phyloP scores from a whole-genome alignment of 2,113 vertebrate species.

The Ia io region DNA sequence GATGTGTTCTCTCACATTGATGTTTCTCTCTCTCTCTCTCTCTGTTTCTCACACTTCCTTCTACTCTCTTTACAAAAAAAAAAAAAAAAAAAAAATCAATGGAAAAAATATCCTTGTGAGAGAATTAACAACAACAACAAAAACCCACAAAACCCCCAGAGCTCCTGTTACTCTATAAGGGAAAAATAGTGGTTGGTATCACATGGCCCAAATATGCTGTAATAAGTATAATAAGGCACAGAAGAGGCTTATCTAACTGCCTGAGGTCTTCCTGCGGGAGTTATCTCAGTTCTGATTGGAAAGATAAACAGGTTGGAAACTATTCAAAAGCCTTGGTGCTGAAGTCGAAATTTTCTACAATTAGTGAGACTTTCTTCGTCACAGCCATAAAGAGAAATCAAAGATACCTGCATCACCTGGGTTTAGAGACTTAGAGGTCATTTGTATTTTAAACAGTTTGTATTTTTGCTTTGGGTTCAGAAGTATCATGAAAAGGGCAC shows the following conservation, averaged over 20 bases:
- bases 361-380: background rate
- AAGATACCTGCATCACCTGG: background rate
- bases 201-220: background rate
- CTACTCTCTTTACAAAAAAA: no score
- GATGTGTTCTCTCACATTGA: no score
- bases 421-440: background rate
- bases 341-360: constrained; percentile 29
- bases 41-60: no score
- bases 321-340: background rate
- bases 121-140: no score
- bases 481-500: background rate
- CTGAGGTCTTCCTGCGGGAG: background rate
- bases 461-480: background rate
- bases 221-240: background rate
- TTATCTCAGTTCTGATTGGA: background rate
- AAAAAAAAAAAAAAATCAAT: no score
- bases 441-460: background rate
- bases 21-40: no score
- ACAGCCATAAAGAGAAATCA: background rate
- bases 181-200: background rate
- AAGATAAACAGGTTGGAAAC: background rate
- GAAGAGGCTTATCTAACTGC: background rate
- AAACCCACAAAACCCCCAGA: background rate
- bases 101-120: no score
- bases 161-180: background rate